Conservation (phyloP, 2,113 vertebrate species). For the Fregetta grallaria region DNA sequence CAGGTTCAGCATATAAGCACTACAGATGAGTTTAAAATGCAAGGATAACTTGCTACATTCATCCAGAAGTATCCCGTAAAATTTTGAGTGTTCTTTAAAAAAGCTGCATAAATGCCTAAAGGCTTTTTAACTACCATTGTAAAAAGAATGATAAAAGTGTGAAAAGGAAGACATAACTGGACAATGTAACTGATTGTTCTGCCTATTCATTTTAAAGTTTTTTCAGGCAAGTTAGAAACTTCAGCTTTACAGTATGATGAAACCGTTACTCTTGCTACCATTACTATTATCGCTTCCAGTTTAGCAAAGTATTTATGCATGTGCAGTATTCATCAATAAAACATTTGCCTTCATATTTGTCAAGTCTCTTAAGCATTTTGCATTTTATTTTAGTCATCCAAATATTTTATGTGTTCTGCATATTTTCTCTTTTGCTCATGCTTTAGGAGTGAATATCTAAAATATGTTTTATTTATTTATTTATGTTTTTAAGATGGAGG, state of each 20-base stretch:
- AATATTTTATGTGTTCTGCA: neutral
- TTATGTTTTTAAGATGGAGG: constrained; percentile 84
- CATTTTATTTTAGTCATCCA: constrained; percentile 9
- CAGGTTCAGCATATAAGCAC: constrained; percentile 41
- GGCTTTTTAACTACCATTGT: constrained; percentile 58
- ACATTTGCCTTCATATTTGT: constrained; percentile 15
- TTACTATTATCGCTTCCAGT: constrained; percentile 15
- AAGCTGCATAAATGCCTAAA: constrained; percentile 44
- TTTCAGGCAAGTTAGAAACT: neutral
- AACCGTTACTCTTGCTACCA: neutral
- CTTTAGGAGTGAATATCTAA: neutral
- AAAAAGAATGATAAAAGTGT: constrained; percentile 57
- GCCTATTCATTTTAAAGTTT: constrained; percentile 37
- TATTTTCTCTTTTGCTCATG: neutral
- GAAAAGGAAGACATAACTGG: constrained; percentile 16
- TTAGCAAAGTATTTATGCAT: constrained; percentile 10
- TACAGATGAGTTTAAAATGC: constrained; percentile 41
- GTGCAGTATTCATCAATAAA: constrained; percentile 41
- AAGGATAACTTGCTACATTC: constrained; percentile 38
- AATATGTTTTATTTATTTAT: neutral
- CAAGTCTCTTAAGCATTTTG: neutral
- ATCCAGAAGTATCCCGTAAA: constrained; percentile 64
- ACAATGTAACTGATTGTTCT: constrained; percentile 10
- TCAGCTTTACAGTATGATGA: neutral
- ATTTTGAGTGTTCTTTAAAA: constrained; percentile 61